Base-by-base conservation (phyloP, 2,113 vertebrate genomes). In the Brachyhypopomus occidentalis region DNA sequence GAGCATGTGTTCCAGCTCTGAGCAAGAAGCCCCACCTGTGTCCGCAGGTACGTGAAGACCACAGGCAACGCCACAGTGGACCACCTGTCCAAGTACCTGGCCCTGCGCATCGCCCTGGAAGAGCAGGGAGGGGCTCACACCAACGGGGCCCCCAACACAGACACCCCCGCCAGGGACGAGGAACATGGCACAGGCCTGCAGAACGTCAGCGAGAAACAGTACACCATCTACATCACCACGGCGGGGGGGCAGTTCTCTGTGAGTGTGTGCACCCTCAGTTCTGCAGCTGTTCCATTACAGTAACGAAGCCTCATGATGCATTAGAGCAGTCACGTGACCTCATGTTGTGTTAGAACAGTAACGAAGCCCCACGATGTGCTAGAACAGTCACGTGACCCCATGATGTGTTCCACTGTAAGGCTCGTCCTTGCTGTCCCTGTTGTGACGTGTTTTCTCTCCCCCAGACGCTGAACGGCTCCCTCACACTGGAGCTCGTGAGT, bases 31-130 rank as follows among this genome's bases (percentile, higher is more conserved):
- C n/a, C 38, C 16, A 1, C 17, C 14, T 36, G 7, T 60, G 16
- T n/a, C 4, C 41, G 3, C 91, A 96, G 95, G 73, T 96, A 91
- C 0, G 95, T 97, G 84, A 97, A 96, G 91, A 97, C 96, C 2
- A 96, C 96, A 0, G 95, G 95, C 25, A 96, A 97, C 1, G 96
- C 96, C 75, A 97, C 96, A 0, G 96, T 97, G 81, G 96, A 97
- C 78, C 96, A 97, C 45, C 93, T 96, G 76, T 97, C 96, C 52
- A 97, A 97, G 45, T 97, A 97, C 89, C 86, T 97, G 74, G 95
- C 96, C 0, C 91, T 97, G 76, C 95, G 96, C 66, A 95, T 96
- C 5, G 95, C 96, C 1, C 88, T 97, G 17, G 96, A 97, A 87
- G 93, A 95, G 86, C 92, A 86, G 81, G 56, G 90, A 70, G 83